Evolutionary conservation across 2,113 vertebrate species (phyloP).

Genomic region (Periophthalmus modestus): DNA sequence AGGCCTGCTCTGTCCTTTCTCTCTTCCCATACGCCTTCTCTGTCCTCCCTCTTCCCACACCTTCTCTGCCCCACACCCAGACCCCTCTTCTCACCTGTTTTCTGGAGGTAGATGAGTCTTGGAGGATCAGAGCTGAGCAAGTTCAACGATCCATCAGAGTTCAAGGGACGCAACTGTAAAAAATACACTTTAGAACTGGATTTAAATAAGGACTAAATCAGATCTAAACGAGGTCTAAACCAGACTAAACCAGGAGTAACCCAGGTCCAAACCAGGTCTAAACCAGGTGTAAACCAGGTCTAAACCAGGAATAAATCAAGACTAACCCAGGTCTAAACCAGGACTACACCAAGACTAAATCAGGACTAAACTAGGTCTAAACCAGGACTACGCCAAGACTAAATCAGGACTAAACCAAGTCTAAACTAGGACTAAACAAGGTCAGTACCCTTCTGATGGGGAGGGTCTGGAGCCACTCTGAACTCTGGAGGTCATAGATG

Average conservation of each 20-base stretch:
- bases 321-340: background rate
- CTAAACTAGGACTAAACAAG: no score
- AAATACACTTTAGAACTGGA: background rate
- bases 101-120: constrained; percentile 89
- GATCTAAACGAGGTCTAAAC: background rate
- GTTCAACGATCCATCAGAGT: constrained; percentile 88
- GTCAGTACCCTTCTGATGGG: constrained; percentile 85
- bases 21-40: constrained; percentile 75
- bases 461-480: constrained; percentile 97
- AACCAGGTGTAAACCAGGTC: background rate
- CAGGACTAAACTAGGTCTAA: background rate
- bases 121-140: constrained; percentile 89
- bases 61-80: background rate
- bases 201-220: background rate
- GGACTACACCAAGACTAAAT: background rate
- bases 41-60: constrained; percentile 26
- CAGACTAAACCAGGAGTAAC: background rate
- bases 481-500: constrained; percentile 89
- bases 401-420: background rate
- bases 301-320: background rate
- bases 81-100: constrained; percentile 75
- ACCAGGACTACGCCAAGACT: background rate
- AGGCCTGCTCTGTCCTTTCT: constrained; percentile 23
- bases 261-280: background rate
- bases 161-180: constrained; percentile 89